Evolutionary conservation across 2,113 vertebrate genomes (phyloP), one percentile per base, ranked within the genome.

Genomic region (Narcine bancroftii): DNA sequence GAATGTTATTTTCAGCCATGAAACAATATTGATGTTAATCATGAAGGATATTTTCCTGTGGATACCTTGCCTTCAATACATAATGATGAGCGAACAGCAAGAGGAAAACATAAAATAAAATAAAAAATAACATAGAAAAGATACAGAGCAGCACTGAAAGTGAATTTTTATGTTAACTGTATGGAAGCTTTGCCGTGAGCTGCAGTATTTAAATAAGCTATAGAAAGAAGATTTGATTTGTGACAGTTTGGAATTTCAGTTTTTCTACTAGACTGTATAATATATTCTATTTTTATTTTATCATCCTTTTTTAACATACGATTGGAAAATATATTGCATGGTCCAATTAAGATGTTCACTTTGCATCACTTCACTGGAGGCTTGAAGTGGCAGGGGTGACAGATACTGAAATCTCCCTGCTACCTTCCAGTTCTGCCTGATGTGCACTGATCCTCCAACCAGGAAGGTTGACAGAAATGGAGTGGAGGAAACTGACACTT

Each of bases 81-180:
- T 91, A 71, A 69, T 91, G 89, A 69, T 91, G 89, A 69, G 89
- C 65, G 65, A 47, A 42, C 11, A 47, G 65, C 89, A 69, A 69
- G 42, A 17, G 63, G 65, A 69, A 91, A 91, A 69, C 63, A 91
- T 87, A 87, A 60, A n/a, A 83, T 83, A 83, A 83, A 83, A 87
- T 87, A 87, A 87, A 56, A n/a, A 87, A 87, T 60, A 87, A 87
- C 81, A 87, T 1, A 39, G 89, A 91, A 91, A 91, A 69, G 65
- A 69, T 66, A 69, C 65, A 60, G 26, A 39, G 60, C 89, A 45
- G 65, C 36, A 66, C 26, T 33, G 89, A 91, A 91, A 91, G 63
- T 91, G 89, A 69, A 91, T 91, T 91, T 91, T 69, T 91, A 91
- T 91, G 89, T 91, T 91, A 91, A 91, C 89, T 69, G 89, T 24